Evolutionary conservation across 2,888 invertebrate species (phyloP), one percentile per base, ranked within the genome.

Genomic region (Andrena flavipes): DNA sequence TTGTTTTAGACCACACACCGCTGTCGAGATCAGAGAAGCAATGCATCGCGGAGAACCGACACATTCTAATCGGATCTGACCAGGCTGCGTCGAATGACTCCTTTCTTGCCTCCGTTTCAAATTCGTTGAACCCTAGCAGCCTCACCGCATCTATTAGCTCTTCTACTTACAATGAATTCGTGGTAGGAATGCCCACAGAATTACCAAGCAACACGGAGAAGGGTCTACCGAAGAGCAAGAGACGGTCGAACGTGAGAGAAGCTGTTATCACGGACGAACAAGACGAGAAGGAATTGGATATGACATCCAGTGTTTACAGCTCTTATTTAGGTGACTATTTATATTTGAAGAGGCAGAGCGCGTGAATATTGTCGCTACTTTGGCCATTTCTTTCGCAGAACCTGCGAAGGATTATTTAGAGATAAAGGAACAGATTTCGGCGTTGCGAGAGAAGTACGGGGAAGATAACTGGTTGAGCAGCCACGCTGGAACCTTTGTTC

Each of bases 381-480:
- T 29, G 4, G n/a, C 8, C 13, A 35, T 65, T 30, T n/a, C 4
- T 23, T 72, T 33, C 16, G 16, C 29, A 91, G 93, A 93, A 78
- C 89, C 90, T 33, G 92, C 93, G 26, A 90, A 91, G 33, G 95
- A 95, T 71, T 95, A 96, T 90, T 92, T 96, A 77, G 95, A 95
- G 87, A 95, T 95, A 0, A 96, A 96, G 87, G 94, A 95, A 84
- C 95, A 95, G 91, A 95, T 96, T 77, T 95, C 96, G 85, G 94
- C 94, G 29, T 88, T 96, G 23, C 94, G 96, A 16, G 92, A 95
- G 81, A 95, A 95, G 87, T 96, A 95, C 90, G 96, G 96, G 13
- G 95, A 95, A 85, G 91, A 94, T 51, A 94, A 95, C 69, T 96
- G 96, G 96, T 89, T 96, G 42, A 95, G 95, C 76, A 94, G 94